These are phyloP conservation scores for Eurypyga helias DNA, from an alignment of 2,113 vertebrate species.

Conservation along the genomic window DNA sequence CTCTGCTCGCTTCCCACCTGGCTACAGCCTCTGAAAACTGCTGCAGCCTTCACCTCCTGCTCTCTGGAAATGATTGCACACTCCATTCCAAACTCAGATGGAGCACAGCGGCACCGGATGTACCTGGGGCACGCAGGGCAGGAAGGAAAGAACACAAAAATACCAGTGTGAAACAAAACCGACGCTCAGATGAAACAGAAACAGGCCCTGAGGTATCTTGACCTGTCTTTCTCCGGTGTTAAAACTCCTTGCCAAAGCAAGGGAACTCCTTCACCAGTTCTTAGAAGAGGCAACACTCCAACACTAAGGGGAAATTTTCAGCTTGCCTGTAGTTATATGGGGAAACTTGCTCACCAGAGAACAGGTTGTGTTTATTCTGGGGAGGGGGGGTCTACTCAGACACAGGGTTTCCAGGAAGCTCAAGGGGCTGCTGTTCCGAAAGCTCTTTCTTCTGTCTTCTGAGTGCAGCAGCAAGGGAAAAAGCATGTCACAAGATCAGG, in stretches of 20 bases:
- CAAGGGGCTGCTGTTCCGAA: neutral
- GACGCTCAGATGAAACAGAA: accelerated
- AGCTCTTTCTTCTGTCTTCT: neutral
- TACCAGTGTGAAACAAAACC: neutral
- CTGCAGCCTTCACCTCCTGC: neutral
- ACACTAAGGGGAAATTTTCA: neutral
- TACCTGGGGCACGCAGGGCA: neutral
- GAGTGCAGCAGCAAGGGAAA: neutral
- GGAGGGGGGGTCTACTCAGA: neutral
- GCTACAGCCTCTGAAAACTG: neutral
- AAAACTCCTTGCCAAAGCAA: neutral
- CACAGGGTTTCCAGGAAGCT: neutral
- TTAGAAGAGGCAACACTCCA: neutral
- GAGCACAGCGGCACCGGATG: neutral
- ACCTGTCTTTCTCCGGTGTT: neutral
- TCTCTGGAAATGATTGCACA: neutral
- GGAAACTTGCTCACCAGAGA: neutral
- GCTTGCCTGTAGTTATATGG: neutral
- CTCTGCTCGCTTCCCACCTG: neutral
- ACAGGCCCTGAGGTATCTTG: neutral
- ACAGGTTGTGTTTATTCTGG: neutral
- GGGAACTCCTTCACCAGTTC: neutral
- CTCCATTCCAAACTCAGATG: accelerated
- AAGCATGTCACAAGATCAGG: accelerated
- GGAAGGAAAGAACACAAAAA: neutral